Percentiles rank a stretch among this genome's conserved stretches.
Conservation (phyloP, 1,140 invertebrate genomes). For the Hylaeus anthracinus region DNA sequence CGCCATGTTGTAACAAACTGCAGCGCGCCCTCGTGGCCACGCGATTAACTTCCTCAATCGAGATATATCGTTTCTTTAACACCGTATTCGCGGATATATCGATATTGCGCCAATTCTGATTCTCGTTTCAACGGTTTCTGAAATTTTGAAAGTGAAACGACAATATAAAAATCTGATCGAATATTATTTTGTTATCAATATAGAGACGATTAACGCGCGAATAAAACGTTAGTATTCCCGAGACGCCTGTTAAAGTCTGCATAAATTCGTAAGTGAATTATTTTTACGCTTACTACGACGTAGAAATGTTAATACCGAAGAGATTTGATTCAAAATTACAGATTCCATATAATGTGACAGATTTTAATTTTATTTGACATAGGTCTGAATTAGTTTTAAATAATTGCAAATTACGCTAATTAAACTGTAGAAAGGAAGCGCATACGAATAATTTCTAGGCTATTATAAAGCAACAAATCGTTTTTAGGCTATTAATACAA, state of each 20-base stretch:
- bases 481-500: slow-evolving; percentile 2
- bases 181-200: background rate
- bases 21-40: slow-evolving; percentile 70
- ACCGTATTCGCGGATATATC: slow-evolving; percentile 8
- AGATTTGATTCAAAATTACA: background rate
- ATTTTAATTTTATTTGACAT: slow-evolving; percentile 3
- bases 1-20: slow-evolving; percentile 81
- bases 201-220: background rate
- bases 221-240: background rate
- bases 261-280: background rate
- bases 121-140: slow-evolving; percentile 12
- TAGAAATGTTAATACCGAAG: background rate
- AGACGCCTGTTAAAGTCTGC: background rate
- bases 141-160: background rate
- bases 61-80: slow-evolving; percentile 42
- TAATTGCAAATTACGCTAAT: background rate
- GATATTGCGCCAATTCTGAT: slow-evolving; percentile 38
- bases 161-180: too few relatives aligned
- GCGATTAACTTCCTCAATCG: slow-evolving; percentile 47
- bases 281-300: background rate
- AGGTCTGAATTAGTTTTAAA: background rate
- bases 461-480: background rate
- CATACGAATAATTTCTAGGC: background rate
- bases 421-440: background rate
- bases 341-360: background rate